Conservation (phyloP, 2,113 vertebrate species). For the Oryctolagus cuniculus region mOryCun1.1 NC_091438.1:21375501-21376000, state of each 20-base stretch:
- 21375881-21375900: neutral
- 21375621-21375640: too few relatives aligned
- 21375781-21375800: neutral
- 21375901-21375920: neutral
- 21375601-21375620: too few relatives aligned
- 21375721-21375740: neutral
- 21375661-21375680: neutral
- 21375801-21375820: neutral
- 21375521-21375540: too few relatives aligned
- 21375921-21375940: neutral
- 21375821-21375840: neutral
- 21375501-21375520: too few relatives aligned
- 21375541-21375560: too few relatives aligned
- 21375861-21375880: neutral
- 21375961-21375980: neutral
- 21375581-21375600: too few relatives aligned
- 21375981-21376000: neutral
- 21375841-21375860: neutral
- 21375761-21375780: neutral
- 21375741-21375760: too few relatives aligned
- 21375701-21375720: slow-evolving; percentile 8
- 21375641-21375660: too few relatives aligned
- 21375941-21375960: neutral
- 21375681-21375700: slow-evolving; percentile 20
- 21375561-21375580: too few relatives aligned